A percentile compares a stretch with the other conserved stretches of the same genome.
Evolutionary conservation across 23 tunicate species (phyloP).

Genomic region (Trididemnum clinides): DNA sequence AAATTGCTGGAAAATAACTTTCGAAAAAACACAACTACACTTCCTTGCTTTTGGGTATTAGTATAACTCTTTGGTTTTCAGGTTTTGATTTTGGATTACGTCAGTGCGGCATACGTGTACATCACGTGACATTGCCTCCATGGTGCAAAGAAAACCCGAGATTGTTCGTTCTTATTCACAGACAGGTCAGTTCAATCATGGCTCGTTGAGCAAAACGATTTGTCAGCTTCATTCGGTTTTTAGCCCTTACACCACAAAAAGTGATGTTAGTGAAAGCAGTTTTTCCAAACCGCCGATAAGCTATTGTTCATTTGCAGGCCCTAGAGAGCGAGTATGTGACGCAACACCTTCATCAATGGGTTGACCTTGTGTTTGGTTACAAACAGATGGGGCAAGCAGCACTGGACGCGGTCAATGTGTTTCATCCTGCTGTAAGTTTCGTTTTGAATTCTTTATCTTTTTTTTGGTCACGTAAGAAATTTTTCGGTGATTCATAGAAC

Average conservation of each 20-base stretch:
- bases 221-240: too few species aligned
- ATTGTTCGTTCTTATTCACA: constrained; percentile 82
- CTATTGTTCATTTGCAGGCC: constrained; percentile 46
- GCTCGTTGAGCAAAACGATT: too few species aligned
- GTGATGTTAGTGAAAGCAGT: too few species aligned
- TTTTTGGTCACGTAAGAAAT: too few species aligned
- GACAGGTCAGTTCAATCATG: constrained; percentile 76
- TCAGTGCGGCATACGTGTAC: constrained; percentile 88
- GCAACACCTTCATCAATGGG: constrained; percentile 76
- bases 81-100: constrained; percentile 95
- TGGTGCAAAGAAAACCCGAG: constrained; percentile 91
- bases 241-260: too few species aligned
- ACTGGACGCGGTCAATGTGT: constrained; percentile 86
- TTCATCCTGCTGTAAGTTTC: constrained; percentile 94
- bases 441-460: too few species aligned
- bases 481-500: too few species aligned
- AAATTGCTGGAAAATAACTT: too few species aligned
- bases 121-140: constrained; percentile 88
- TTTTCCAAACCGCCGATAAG: too few species aligned
- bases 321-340: constrained; percentile 89
- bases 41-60: too few species aligned
- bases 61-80: too few species aligned
- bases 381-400: constrained; percentile 93
- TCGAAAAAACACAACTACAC: too few species aligned
- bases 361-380: constrained; percentile 93